Evolutionary conservation across 2,113 vertebrate genomes (phyloP).

Genomic region (Crotalus helleri): DNA sequence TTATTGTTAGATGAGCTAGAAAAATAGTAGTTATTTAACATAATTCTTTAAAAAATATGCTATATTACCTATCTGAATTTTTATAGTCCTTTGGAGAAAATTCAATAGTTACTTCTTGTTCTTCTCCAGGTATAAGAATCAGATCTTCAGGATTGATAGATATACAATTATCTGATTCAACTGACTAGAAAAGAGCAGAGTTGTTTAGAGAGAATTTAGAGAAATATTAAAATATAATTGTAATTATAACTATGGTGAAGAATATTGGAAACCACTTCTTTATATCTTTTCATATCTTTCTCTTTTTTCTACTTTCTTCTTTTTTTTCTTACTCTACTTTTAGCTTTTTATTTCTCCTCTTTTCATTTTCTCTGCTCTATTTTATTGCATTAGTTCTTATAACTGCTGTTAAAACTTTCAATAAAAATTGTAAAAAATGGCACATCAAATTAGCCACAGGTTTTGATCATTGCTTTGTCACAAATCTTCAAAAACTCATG

Average conservation of each 20-base stretch:
- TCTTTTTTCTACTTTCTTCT: neutral
- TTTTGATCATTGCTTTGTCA: neutral
- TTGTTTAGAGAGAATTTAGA: neutral
- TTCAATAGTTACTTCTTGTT: constrained; percentile 72
- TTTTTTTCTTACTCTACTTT: neutral
- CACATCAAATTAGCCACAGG: neutral
- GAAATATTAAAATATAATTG: neutral
- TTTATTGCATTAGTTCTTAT: neutral
- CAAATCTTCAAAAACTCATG: neutral
- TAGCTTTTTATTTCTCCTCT: neutral
- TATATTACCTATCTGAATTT: constrained; percentile 74
- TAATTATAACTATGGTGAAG: neutral
- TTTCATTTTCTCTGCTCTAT: neutral
- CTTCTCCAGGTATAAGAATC: constrained; percentile 80
- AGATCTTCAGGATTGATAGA: constrained; percentile 80
- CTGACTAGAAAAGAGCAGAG: constrained; percentile 62
- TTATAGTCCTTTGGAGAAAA: constrained; percentile 73
- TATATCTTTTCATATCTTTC: neutral
- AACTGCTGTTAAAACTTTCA: neutral
- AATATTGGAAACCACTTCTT: neutral
- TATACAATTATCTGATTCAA: constrained; percentile 74
- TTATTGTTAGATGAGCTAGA: neutral
- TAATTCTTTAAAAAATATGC: neutral
- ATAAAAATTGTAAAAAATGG: neutral
- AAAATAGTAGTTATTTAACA: constrained; percentile 1